phyloP scores from a whole-genome alignment of 1,140 invertebrate genomes.

The Agrypnia vestita region DNA sequence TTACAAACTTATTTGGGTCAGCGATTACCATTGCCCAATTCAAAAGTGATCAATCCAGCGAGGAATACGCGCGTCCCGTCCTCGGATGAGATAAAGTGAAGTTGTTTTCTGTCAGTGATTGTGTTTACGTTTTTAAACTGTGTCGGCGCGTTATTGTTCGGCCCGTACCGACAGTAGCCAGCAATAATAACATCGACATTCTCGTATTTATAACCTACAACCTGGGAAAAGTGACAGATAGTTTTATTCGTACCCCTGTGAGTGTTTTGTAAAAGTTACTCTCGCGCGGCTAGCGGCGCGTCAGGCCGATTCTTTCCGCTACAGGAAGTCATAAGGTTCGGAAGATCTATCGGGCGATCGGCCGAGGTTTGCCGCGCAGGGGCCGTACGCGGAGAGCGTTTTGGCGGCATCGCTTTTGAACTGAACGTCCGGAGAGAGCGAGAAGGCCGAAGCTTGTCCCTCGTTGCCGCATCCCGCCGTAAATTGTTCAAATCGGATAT shows the following conservation, averaged over 20 bases:
- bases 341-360: constrained; percentile 36
- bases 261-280: constrained; percentile 9
- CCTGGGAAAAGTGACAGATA: constrained; percentile 16
- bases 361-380: constrained; percentile 14
- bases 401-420: constrained; percentile 55
- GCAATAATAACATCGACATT: constrained; percentile 36
- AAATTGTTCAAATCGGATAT: constrained; percentile 32
- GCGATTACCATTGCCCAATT: constrained; percentile 28
- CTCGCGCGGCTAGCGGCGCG: background rate
- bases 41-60: constrained; percentile 5
- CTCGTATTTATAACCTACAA: background rate
- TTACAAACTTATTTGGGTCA: constrained; percentile 51
- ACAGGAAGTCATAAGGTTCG: constrained; percentile 44
- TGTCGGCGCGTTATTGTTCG: constrained; percentile 37
- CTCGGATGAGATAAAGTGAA: background rate
- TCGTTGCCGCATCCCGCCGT: constrained; percentile 24
- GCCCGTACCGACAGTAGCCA: background rate
- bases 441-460: constrained; percentile 22
- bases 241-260: background rate
- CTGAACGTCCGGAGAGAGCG: constrained; percentile 44
- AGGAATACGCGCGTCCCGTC: background rate
- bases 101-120: constrained; percentile 7
- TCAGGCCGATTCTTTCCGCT: background rate
- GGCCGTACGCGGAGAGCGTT: constrained; percentile 35
- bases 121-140: constrained; percentile 47